Percentiles rank a stretch among this genome's conserved stretches.
phyloP scores from a whole-genome alignment of 2,888 invertebrate genomes.

The Abscondita cerata region DNA sequence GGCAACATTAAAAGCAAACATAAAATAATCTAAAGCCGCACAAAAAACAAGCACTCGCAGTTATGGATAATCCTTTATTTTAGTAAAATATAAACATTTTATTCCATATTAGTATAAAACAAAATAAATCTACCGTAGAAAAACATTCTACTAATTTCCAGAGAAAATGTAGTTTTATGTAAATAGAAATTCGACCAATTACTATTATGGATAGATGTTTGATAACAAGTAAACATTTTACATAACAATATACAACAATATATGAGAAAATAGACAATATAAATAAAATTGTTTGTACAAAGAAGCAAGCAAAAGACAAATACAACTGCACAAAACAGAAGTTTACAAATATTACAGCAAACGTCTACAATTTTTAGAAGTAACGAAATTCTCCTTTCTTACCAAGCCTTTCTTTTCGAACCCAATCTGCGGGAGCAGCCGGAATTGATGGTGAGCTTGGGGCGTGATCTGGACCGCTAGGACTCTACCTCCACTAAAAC shows the following conservation, averaged over 20 bases:
- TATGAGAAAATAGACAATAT: conserved; percentile 14
- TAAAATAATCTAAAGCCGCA: neutral
- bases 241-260: conserved; percentile 30
- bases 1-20: conserved; percentile 1
- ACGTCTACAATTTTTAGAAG: conserved; percentile 66
- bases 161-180: conserved; percentile 13
- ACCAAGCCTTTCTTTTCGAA: conserved; percentile 85
- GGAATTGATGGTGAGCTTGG: conserved; percentile 55
- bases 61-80: conserved; percentile 28
- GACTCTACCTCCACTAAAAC: conserved; percentile 57
- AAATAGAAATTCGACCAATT: conserved; percentile 16
- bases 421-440: conserved; percentile 78
- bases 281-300: conserved; percentile 33
- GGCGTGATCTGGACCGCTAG: conserved; percentile 60
- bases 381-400: conserved; percentile 96
- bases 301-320: conserved; percentile 30
- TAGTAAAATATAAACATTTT: conserved; percentile 29
- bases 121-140: conserved; percentile 22
- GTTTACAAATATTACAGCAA: conserved; percentile 28
- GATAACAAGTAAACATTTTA: conserved; percentile 28
- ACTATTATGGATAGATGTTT: conserved; percentile 19
- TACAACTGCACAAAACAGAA: conserved; percentile 23
- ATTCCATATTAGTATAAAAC: conserved; percentile 28
- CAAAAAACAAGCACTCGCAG: conserved; percentile 17
- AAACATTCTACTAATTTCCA: conserved; percentile 10